Conservation (phyloP, 2,113 vertebrate genomes). For the Corythornis madagascariensis region DNA sequence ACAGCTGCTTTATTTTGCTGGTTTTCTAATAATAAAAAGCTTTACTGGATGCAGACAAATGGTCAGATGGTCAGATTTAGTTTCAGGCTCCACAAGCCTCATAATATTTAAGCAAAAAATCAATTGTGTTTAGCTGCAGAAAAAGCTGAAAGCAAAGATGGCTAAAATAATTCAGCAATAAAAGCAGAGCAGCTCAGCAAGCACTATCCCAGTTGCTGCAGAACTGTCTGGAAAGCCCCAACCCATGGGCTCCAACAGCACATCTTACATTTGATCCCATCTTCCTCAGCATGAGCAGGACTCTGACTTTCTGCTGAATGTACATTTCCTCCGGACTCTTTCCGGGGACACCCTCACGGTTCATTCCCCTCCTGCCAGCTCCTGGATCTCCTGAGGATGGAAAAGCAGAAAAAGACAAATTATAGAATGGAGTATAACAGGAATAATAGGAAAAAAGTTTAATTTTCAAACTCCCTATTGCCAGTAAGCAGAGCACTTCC, state of each 20-base stretch:
- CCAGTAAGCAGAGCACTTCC: background rate
- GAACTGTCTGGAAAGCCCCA: background rate
- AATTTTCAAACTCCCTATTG: background rate
- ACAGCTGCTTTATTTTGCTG: background rate
- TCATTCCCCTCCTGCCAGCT: slow-evolving; percentile 94
- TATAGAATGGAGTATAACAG: fast-evolving
- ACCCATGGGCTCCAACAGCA: fast-evolving
- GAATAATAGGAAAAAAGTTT: background rate
- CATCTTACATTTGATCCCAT: slow-evolving; percentile 97
- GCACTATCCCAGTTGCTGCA: background rate
- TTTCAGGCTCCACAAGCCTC: background rate
- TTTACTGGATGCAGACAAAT: background rate
- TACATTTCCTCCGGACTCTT: slow-evolving; percentile 99
- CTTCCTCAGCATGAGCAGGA: slow-evolving; percentile 98
- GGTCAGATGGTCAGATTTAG: background rate
- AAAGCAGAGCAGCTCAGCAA: background rate
- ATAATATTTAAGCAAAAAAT: background rate
- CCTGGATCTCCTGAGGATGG: slow-evolving; percentile 76
- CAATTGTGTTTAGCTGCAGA: background rate
- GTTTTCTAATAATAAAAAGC: background rate
- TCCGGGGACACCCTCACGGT: slow-evolving; percentile 95
- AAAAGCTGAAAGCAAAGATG: fast-evolving
- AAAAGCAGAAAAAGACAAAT: background rate
- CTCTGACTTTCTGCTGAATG: slow-evolving; percentile 98
- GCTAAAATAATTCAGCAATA: background rate